Evolutionary conservation across 64 coral and sea anemone species (phyloP).

Genomic region (Stichodactyla helianthus): DNA sequence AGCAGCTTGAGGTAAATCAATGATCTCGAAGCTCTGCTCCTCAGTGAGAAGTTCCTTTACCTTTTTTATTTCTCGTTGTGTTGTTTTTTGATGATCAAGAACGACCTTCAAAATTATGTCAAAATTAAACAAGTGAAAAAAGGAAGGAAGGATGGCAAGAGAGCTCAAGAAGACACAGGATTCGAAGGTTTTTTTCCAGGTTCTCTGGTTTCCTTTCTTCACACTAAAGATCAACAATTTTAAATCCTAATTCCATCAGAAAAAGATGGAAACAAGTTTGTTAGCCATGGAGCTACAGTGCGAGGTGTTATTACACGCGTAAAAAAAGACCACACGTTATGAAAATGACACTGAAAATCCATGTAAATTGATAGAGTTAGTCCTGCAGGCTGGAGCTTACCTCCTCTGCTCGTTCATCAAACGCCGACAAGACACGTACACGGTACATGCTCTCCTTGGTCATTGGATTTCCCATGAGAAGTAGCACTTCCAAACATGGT

Average conservation of each 20-base stretch:
- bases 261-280: no score
- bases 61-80: constrained; percentile 60
- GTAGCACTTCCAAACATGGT: constrained; percentile 70
- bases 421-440: constrained; percentile 63
- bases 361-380: background rate
- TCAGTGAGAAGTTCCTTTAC: constrained; percentile 54
- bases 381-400: constrained; percentile 7
- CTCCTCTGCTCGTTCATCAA: constrained; percentile 81
- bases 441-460: constrained; percentile 84
- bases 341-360: no score
- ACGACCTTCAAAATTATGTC: constrained; percentile 24
- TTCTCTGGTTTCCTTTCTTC: no score
- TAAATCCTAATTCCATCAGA: no score
- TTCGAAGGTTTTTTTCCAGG: no score
- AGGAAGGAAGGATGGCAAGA: no score
- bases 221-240: no score
- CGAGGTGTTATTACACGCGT: no score
- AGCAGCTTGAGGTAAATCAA: constrained; percentile 58
- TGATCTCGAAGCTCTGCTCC: constrained; percentile 78
- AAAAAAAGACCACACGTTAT: no score
- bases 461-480: constrained; percentile 63
- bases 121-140: no score
- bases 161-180: no score
- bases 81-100: constrained; percentile 59
- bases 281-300: no score